Conservation (phyloP, 2,888 invertebrate species). For the Subacronicta megacephala region DNA sequence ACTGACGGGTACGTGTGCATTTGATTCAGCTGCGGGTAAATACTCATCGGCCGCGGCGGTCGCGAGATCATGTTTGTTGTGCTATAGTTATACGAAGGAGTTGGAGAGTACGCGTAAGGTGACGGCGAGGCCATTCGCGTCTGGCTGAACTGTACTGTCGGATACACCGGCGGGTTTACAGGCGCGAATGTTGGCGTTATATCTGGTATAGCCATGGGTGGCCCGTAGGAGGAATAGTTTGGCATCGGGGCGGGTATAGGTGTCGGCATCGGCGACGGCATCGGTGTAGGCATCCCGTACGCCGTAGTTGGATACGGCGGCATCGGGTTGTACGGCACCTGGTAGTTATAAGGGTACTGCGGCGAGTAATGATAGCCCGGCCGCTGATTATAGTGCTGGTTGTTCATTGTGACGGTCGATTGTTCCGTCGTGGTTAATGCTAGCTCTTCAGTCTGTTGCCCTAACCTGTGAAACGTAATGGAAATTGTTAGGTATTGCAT, state of each 20-base stretch:
- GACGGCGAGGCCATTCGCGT: constrained; percentile 80
- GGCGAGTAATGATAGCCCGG: constrained; percentile 75
- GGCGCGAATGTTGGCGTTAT: constrained; percentile 64
- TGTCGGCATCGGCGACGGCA: constrained; percentile 69
- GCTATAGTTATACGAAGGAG: constrained; percentile 75
- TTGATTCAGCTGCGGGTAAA: constrained; percentile 79
- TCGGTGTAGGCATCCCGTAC: constrained; percentile 78
- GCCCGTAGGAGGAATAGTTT: constrained; percentile 71
- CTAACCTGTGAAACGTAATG: constrained; percentile 73
- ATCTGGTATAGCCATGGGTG: constrained; percentile 62
- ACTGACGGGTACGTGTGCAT: constrained; percentile 72
- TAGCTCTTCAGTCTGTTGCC: constrained; percentile 82
- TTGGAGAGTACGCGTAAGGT: constrained; percentile 73
- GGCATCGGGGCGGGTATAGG: constrained; percentile 68
- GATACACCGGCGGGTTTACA: constrained; percentile 69
- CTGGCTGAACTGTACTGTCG: constrained; percentile 76
- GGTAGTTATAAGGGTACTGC: constrained; percentile 72
- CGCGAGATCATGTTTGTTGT: constrained; percentile 84
- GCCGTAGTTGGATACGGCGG: constrained; percentile 77
- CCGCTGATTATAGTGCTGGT: constrained; percentile 77
- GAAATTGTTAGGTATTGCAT: constrained; percentile 13
- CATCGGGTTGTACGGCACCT: constrained; percentile 68
- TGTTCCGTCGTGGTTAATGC: constrained; percentile 71
- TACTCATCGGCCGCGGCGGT: constrained; percentile 69
- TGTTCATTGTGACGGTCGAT: constrained; percentile 75